Conservation (phyloP, 2,113 vertebrate genomes). For the Phyllostomus hastatus region DNA sequence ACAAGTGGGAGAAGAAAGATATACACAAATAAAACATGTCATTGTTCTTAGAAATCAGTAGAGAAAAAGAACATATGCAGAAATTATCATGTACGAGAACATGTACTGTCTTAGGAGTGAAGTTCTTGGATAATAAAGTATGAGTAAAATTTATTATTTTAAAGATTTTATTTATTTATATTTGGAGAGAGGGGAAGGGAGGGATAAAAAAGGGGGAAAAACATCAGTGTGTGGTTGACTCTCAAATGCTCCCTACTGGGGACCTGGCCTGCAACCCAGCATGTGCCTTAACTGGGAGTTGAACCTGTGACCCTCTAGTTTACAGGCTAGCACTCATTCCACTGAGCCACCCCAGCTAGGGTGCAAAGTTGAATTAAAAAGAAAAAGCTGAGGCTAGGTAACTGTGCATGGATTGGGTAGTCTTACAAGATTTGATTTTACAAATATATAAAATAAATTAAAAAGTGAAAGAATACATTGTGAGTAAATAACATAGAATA, state of each 20-base stretch:
- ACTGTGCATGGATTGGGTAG: background rate
- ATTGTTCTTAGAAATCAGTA: background rate
- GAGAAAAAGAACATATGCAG: background rate
- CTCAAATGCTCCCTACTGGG: no score
- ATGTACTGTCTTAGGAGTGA: background rate
- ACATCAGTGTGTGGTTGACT: no score
- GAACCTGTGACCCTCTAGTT: no score
- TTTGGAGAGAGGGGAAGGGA: no score
- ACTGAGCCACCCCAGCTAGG: no score
- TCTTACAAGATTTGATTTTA: background rate
- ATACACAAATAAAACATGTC: background rate
- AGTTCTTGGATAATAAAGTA: background rate
- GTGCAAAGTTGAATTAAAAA: no score
- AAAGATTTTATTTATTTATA: no score
- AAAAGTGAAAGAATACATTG: background rate
- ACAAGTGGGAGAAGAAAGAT: background rate
- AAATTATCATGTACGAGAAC: background rate
- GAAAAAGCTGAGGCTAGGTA: background rate
- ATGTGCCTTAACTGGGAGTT: no score
- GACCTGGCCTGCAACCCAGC: no score
- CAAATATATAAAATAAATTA: background rate
- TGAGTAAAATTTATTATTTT: background rate
- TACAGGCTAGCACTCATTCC: no score
- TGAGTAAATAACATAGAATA: background rate
- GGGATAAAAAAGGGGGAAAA: no score